Evolutionary conservation across 2,113 vertebrate species (phyloP).

Genomic region (Elephantulus edwardii): DNA sequence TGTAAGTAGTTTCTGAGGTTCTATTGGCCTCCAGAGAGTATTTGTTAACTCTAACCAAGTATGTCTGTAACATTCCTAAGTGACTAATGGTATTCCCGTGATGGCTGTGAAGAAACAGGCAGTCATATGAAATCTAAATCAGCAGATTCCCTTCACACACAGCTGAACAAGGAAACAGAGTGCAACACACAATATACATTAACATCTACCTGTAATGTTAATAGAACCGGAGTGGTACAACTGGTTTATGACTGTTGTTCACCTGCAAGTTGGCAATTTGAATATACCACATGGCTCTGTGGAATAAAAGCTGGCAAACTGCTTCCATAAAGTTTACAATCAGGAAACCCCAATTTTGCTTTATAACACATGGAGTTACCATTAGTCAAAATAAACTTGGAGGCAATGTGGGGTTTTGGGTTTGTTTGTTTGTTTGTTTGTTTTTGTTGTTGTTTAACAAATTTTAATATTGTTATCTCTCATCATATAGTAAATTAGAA

Average conservation of each 20-base stretch:
- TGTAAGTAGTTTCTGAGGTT: not conserved
- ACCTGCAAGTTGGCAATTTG: not conserved
- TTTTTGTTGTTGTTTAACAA: no score
- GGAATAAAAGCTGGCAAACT: not conserved
- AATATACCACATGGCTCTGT: not conserved
- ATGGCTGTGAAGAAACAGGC: constrained; percentile 38
- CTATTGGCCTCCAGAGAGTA: constrained; percentile 35
- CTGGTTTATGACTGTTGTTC: not conserved
- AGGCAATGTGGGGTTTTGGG: no score
- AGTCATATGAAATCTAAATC: not conserved
- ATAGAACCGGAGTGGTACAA: not conserved
- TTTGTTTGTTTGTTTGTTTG: no score
- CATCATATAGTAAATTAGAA: not conserved
- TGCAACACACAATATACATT: not conserved
- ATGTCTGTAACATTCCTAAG: constrained; percentile 21
- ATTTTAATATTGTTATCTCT: constrained; percentile 10
- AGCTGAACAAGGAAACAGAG: not conserved
- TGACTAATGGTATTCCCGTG: not conserved
- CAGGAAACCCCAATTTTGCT: not conserved
- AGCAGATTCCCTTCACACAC: not conserved
- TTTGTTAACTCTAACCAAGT: constrained; percentile 29
- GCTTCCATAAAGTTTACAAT: not conserved
- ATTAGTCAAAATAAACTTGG: no score
- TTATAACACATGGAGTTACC: not conserved
- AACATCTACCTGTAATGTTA: not conserved